Base-by-base conservation (phyloP, 1,140 invertebrate genomes). In the Diorhabda carinulata region DNA sequence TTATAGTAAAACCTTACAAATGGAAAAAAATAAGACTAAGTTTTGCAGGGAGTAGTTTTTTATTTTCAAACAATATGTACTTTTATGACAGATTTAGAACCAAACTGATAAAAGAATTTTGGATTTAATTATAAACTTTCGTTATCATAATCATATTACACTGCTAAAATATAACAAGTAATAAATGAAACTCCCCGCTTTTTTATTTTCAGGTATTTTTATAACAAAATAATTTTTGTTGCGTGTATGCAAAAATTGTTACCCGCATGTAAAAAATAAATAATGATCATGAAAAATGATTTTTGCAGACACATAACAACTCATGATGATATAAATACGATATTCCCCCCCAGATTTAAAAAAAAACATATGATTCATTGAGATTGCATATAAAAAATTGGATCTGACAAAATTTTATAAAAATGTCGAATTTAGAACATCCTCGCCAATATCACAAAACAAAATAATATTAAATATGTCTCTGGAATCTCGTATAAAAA, bases 211-310 rank as follows among this genome's bases (percentile, higher is more conserved):
- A 5, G 25, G 4, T 57, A n/a, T 57, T 61, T 61, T 61, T 61
- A 41, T 61, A 61, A 61, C 59, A 61, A 61, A 61, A 61, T 61
- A 40, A 61, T 61, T 7, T 25, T 61, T 43, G 59, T 61, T 43
- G 40, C 8, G 4, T 41, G 10, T 40, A 61, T 61, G 59, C 25
- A 43, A 61, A 61, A 61, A 61, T 61, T 41, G 59, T 61, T 61
- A 61, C 59, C 59, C 59, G 6, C 40, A 25, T 52, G 47, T 52
- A n/a, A 8, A 41, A 61, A 61, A 61, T 61, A 61, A 61, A 61
- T 61, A 61, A 61, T 61, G 42, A 61, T 61, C 10, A 61, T 43
- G 42, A 61, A 61, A 61, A 61, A 41, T 3, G 4, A 61, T 61
- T 61, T 61, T 61, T 9, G 42, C 59, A 61, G 25, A 40, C n/a